Percentiles rank a stretch among this genome's conserved stretches.
These are phyloP conservation scores for Chlorops oryzae DNA, from an alignment of 1,140 invertebrate species.

Conservation along the genomic window DNA sequence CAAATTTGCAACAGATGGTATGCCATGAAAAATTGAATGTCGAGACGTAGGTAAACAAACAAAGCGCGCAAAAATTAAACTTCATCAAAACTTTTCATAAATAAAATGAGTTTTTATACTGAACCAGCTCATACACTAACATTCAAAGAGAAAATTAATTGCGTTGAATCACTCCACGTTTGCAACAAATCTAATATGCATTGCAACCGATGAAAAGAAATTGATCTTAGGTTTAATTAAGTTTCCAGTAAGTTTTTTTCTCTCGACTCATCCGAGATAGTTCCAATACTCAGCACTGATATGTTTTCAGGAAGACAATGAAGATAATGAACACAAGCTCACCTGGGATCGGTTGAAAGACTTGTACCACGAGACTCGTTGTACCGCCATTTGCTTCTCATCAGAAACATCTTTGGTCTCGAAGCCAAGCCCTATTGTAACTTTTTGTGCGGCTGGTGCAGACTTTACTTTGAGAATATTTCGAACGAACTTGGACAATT, in stretches of 20 bases:
- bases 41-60: too few relatives aligned
- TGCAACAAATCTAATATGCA: constrained; percentile 34
- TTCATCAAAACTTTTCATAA: too few relatives aligned
- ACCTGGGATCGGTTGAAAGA: constrained; percentile 40
- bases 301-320: constrained; percentile 8
- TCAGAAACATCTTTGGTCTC: constrained; percentile 57
- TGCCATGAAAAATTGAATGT: too few relatives aligned
- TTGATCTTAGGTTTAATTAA: constrained; percentile 29
- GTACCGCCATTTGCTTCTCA: constrained; percentile 55
- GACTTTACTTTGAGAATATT: constrained; percentile 55
- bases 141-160: constrained; percentile 25
- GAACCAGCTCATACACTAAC: constrained; percentile 23
- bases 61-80: too few relatives aligned
- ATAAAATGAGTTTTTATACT: constrained; percentile 7
- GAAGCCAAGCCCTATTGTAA: constrained; percentile 56
- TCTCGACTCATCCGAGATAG: neutral
- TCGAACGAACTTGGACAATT: constrained; percentile 53
- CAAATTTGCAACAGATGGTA: too few relatives aligned
- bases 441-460: constrained; percentile 54
- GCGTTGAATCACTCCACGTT: constrained; percentile 34
- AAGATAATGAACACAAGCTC: constrained; percentile 30
- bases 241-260: constrained; percentile 29
- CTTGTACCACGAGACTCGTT: constrained; percentile 52
- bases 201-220: constrained; percentile 24
- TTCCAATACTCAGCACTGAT: neutral